Conservation (phyloP, 2,797 vertebrate genomes). For the Falco novaeseelandiae region DNA sequence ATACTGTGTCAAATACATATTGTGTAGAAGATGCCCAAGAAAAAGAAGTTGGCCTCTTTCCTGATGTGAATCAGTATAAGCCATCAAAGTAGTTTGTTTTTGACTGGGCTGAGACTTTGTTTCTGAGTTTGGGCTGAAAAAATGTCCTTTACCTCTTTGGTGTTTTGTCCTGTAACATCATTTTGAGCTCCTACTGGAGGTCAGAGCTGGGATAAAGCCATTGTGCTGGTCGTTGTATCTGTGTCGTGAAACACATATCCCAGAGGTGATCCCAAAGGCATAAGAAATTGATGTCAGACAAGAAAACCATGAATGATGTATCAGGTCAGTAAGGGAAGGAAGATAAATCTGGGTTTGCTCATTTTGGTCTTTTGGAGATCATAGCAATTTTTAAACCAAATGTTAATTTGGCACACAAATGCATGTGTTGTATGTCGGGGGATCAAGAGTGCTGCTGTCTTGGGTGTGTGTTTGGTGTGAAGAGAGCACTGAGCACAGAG, state of each 20-base stretch:
- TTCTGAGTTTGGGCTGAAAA: neutral
- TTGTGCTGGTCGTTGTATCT: neutral
- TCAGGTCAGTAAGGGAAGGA: neutral
- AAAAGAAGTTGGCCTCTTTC: neutral
- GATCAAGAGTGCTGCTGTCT: neutral
- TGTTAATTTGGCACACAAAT: neutral
- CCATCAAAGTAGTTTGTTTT: neutral
- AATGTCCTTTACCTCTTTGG: neutral
- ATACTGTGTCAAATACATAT: neutral
- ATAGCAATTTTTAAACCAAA: neutral
- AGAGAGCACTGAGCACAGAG: accelerated
- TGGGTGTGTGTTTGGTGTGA: neutral
- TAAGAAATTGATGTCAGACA: neutral
- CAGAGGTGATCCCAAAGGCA: neutral
- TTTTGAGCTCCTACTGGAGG: neutral
- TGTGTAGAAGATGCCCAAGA: neutral
- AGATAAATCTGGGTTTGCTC: neutral
- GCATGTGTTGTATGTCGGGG: neutral
- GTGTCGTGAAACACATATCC: accelerated
- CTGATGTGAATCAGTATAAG: neutral
- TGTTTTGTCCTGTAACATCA: neutral
- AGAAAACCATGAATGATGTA: neutral
- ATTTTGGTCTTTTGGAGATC: neutral
- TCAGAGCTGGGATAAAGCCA: neutral
- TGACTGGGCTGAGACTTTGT: neutral